Percentiles rank a stretch among this genome's conserved stretches.
Evolutionary conservation across 1,140 invertebrate genomes (phyloP).

Genomic region (Drosophila nannoptera): DNA sequence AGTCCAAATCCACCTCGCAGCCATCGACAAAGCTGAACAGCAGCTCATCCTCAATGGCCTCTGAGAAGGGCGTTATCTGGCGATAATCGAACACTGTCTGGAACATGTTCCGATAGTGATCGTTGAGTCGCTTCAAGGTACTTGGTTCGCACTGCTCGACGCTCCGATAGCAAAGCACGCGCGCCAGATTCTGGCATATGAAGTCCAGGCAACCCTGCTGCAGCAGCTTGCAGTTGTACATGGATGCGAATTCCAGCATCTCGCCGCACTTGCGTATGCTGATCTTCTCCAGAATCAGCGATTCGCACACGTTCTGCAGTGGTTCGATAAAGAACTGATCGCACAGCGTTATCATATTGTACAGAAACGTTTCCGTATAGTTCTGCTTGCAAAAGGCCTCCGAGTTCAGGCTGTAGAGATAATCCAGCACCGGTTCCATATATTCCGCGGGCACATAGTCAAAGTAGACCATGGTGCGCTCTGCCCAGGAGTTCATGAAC

Average conservation of each 20-base stretch:
- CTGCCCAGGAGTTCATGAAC: slow-evolving; percentile 84
- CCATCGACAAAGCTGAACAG: slow-evolving; percentile 79
- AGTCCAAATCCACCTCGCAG: slow-evolving; percentile 74
- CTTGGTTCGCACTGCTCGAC: slow-evolving; percentile 82
- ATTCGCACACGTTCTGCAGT: slow-evolving; percentile 83
- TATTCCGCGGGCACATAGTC: slow-evolving; percentile 68
- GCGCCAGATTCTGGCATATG: slow-evolving; percentile 83
- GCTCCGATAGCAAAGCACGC: slow-evolving; percentile 82
- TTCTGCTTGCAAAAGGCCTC: slow-evolving; percentile 79
- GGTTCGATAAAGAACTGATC: slow-evolving; percentile 84
- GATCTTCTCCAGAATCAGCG: slow-evolving; percentile 81
- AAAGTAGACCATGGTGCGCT: slow-evolving; percentile 79
- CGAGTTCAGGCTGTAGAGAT: slow-evolving; percentile 82
- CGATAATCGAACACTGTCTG: slow-evolving; percentile 77
- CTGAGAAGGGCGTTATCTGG: slow-evolving; percentile 81
- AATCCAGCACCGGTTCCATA: slow-evolving; percentile 82
- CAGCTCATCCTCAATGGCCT: slow-evolving; percentile 80
- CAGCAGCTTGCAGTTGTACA: slow-evolving; percentile 83
- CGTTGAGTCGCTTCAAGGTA: slow-evolving; percentile 81
- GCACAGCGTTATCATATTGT: slow-evolving; percentile 83
- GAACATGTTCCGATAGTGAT: slow-evolving; percentile 80
- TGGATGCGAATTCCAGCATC: slow-evolving; percentile 82
- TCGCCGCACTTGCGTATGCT: slow-evolving; percentile 84
- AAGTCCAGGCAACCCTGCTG: slow-evolving; percentile 83
- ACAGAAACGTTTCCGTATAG: slow-evolving; percentile 80